Conservation (phyloP, 2,888 invertebrate species). For the Caenorhabditis sp. region DNA sequence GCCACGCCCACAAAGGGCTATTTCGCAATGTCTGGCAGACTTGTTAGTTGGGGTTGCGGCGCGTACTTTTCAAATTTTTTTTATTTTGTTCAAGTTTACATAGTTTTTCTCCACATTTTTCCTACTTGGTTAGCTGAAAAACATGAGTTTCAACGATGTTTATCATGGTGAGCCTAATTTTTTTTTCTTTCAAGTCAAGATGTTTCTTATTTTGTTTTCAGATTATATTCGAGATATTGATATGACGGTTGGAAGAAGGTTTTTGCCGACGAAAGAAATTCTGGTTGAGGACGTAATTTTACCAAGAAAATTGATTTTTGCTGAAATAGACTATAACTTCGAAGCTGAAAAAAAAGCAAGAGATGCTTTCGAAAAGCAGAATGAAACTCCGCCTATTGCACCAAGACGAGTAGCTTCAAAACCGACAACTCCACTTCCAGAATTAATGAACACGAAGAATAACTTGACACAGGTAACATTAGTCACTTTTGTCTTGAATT, state of each 20-base stretch:
- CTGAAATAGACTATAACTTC: constrained; percentile 45
- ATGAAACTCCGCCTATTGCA: constrained; percentile 13
- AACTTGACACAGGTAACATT: not conserved
- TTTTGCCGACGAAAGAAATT: constrained; percentile 26
- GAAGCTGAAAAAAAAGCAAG: constrained; percentile 48
- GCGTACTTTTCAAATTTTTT: constrained; percentile 6
- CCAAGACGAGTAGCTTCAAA: not conserved
- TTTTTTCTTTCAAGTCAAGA: not conserved
- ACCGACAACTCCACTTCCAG: not conserved
- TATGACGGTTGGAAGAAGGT: constrained; percentile 26
- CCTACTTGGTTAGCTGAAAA: constrained; percentile 9
- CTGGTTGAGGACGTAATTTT: constrained; percentile 19
- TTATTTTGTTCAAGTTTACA: not conserved
- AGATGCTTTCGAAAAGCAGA: constrained; percentile 42
- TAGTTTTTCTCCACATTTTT: constrained; percentile 15
- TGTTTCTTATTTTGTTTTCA: constrained; percentile 6
- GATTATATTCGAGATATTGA: constrained; percentile 36
- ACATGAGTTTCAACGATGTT: constrained; percentile 29
- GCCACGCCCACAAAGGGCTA: constrained; percentile 2
- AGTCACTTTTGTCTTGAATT: not conserved
- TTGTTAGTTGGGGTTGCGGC: constrained; percentile 9
- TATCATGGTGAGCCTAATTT: constrained; percentile 28
- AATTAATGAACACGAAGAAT: not conserved
- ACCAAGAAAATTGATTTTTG: constrained; percentile 13
- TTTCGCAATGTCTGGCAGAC: constrained; percentile 9